These are phyloP conservation scores for Pocillopora meandrina DNA, from an alignment of 92 coral and sea anemone species.

Conservation along the genomic window DNA sequence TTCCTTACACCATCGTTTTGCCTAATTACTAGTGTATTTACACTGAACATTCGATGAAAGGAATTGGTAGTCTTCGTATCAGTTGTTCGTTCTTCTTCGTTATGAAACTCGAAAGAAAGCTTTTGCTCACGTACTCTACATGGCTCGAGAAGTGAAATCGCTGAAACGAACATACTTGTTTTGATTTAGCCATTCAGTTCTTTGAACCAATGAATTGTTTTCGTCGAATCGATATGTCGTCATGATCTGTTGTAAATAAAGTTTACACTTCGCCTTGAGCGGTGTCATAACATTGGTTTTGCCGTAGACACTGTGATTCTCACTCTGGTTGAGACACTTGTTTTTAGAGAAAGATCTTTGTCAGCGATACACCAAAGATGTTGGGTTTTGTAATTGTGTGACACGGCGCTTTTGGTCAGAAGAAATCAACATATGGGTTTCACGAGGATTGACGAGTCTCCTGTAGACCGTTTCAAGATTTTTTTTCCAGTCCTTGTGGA, in stretches of 20 bases:
- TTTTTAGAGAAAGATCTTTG: background rate
- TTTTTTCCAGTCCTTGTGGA: background rate
- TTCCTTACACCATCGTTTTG: background rate
- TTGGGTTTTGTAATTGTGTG: slow-evolving; percentile 11
- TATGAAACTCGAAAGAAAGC: background rate
- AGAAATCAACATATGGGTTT: slow-evolving; percentile 24
- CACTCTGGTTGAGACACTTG: background rate
- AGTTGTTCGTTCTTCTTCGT: slow-evolving; percentile 11
- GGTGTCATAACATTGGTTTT: background rate
- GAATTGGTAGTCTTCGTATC: background rate
- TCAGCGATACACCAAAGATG: background rate
- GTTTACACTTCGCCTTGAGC: background rate
- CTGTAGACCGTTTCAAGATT: background rate
- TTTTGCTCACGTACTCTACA: background rate
- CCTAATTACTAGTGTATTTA: slow-evolving; percentile 5
- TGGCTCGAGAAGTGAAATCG: background rate
- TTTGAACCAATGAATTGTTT: background rate
- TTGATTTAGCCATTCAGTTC: background rate
- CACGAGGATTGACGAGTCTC: background rate
- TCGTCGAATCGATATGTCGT: slow-evolving; percentile 1
- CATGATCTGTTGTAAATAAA: slow-evolving; percentile 1
- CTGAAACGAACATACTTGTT: background rate
- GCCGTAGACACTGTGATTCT: background rate
- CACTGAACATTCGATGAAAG: slow-evolving; percentile 12
- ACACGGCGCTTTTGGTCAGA: background rate